These are phyloP conservation scores for Kradibia gibbosae DNA, from an alignment of 1,140 invertebrate genomes.

Conservation along the genomic window DNA sequence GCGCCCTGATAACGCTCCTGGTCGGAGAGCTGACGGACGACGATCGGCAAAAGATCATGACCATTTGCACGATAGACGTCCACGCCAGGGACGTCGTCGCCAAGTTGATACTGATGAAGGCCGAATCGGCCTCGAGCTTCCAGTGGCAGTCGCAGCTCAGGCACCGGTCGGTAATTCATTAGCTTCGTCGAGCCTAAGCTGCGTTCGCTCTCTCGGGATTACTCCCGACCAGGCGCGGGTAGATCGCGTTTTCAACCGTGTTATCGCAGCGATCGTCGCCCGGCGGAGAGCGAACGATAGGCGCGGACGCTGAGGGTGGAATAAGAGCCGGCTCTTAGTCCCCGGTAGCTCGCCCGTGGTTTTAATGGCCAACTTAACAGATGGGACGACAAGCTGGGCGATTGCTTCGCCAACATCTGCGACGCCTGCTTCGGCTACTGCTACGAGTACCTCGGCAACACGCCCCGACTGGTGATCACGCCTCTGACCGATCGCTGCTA, in stretches of 20 bases:
- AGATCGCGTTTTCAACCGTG: too few species aligned
- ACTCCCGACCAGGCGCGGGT: too few species aligned
- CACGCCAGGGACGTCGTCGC: constrained; percentile 90
- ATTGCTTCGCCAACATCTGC: constrained; percentile 95
- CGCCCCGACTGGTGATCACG: constrained; percentile 86
- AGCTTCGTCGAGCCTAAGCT: too few species aligned
- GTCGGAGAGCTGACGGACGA: constrained; percentile 85
- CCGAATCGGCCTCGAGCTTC: constrained; percentile 87
- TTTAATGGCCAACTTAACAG: constrained; percentile 68
- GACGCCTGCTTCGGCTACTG: constrained; percentile 87
- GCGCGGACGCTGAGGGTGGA: too few species aligned
- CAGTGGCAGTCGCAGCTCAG: constrained; percentile 93
- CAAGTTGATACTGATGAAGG: constrained; percentile 86
- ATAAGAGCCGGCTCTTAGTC: not conserved
- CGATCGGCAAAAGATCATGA: constrained; percentile 96
- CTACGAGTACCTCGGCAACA: constrained; percentile 89
- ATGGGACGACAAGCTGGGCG: constrained; percentile 85
- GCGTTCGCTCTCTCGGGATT: too few species aligned
- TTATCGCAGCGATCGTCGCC: too few species aligned
- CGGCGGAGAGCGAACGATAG: not conserved
- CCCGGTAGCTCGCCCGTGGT: too few species aligned
- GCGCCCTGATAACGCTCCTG: constrained; percentile 84
- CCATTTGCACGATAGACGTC: constrained; percentile 95
- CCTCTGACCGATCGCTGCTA: constrained; percentile 91
- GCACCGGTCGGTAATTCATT: constrained; percentile 76